phyloP scores from a whole-genome alignment of 2,113 vertebrate genomes.

The Platichthys flesus region DNA sequence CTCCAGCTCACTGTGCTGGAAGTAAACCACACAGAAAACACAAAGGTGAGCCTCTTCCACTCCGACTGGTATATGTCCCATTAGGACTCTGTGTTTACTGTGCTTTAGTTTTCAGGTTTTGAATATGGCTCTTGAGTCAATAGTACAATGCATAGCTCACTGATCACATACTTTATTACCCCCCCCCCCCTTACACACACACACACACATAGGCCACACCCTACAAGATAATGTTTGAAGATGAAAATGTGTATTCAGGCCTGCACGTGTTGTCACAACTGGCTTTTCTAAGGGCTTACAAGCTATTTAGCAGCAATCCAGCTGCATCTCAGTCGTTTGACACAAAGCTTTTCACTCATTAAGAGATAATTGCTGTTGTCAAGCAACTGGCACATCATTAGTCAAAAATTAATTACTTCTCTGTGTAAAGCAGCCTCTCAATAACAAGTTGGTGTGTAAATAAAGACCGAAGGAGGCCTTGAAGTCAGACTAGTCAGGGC shows the following conservation, averaged over 20 bases:
- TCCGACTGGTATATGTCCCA: slow-evolving; percentile 3
- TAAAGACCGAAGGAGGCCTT: slow-evolving; percentile 64
- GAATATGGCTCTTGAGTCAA: slow-evolving; percentile 16
- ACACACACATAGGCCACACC: slow-evolving; percentile 34
- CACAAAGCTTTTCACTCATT: slow-evolving; percentile 75
- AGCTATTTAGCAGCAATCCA: slow-evolving; percentile 67
- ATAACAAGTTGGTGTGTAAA: slow-evolving; percentile 74
- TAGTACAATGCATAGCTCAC: slow-evolving; percentile 11
- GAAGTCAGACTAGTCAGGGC: slow-evolving; percentile 45
- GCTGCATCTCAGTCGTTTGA: slow-evolving; percentile 72
- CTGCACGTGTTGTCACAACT: slow-evolving; percentile 36
- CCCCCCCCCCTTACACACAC: not conserved
- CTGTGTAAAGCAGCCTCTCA: slow-evolving; percentile 65
- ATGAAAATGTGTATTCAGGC: slow-evolving; percentile 49
- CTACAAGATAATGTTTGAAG: slow-evolving; percentile 28
- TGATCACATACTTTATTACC: slow-evolving; percentile 23
- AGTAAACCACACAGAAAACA: slow-evolving; percentile 35
- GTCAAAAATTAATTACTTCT: slow-evolving; percentile 77
- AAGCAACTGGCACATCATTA: slow-evolving; percentile 66
- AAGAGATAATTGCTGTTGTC: slow-evolving; percentile 78
- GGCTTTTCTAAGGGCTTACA: slow-evolving; percentile 58
- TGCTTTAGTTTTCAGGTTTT: not conserved
- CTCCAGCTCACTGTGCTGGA: slow-evolving; percentile 28
- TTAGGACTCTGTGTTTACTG: not conserved
- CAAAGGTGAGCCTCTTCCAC: slow-evolving; percentile 28